Conservation (phyloP, 1,140 invertebrate genomes). For the Zaprionus taronus region DNA sequence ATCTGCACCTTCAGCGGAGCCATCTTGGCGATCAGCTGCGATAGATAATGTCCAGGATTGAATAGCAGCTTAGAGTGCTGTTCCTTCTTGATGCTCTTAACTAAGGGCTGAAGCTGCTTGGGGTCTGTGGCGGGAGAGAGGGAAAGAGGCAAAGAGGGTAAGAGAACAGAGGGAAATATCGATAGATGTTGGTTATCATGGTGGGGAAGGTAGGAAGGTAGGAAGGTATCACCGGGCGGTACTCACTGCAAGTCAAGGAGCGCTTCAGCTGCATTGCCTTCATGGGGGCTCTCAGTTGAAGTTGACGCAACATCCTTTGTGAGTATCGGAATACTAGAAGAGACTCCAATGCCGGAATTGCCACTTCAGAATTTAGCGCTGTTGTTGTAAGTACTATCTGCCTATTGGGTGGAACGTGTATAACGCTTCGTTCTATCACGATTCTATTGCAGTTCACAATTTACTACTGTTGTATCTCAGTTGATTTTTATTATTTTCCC, state of each 20-base stretch:
- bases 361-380: conserved; percentile 41
- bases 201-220: too few relatives aligned
- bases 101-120: conserved; percentile 18
- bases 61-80: conserved; percentile 4
- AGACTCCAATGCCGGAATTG: conserved; percentile 21
- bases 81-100: conserved; percentile 15
- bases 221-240: not conserved
- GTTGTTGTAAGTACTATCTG: conserved; percentile 20
- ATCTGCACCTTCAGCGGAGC: not conserved
- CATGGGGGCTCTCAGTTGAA: conserved; percentile 31
- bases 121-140: not conserved
- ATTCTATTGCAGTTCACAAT: conserved; percentile 42
- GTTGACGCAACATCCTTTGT: conserved; percentile 43
- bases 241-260: conserved; percentile 34
- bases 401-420: conserved; percentile 19
- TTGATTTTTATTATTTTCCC: conserved; percentile 42
- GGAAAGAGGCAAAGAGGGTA: too few relatives aligned
- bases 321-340: conserved; percentile 8
- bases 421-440: conserved; percentile 25
- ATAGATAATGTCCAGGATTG: not conserved
- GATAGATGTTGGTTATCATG: too few relatives aligned
- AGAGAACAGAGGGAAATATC: not conserved
- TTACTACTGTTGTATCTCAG: conserved; percentile 24
- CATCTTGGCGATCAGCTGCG: conserved; percentile 19
- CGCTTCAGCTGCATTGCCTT: conserved; percentile 32